Base-by-base conservation (phyloP, 2,888 invertebrate genomes). In the Papilio demoleus region DNA sequence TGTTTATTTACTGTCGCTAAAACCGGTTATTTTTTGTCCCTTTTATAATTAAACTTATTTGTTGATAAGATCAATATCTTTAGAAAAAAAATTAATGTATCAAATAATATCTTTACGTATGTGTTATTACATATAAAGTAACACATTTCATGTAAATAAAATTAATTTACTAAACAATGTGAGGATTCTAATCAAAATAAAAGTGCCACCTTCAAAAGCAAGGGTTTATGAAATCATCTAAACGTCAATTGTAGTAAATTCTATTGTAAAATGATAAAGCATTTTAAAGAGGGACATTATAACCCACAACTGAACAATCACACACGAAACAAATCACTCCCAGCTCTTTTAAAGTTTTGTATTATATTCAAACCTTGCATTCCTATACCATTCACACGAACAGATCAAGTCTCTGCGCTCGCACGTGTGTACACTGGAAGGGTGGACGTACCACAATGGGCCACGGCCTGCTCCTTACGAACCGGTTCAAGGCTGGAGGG, bases 401-500 rank as follows among this genome's bases (percentile, higher is more conserved):
- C 73, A 76, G 73, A 76, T 74, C 72, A 72, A 81, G 81, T 82
- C 79, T 79, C 76, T 79, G 77, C 76, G 77, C 70, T 82, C 86
- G 89, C 90, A 90, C 90, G 90, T 91, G 90, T 88, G 81, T 77
- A 75, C 77, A 79, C 68, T 79, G 80, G 42, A 74, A 79, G 85
- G 84, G 83, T 56, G 61, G 42, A 62, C 67, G 47, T 53, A 36
- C 38, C 38, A 53, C 34, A 65, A 87, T 86, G 83, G 78, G 76
- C 75, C 75, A 76, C 74, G 77, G 74, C 76, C 74, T 78, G 77
- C 71, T 73, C 71, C 74, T 71, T 74, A 70, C 66, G 74, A 77
- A 81, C 81, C 80, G 79, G 81, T 81, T 76, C 77, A 77, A 79
- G 79, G 80, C 72, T 78, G 70, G 76, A 73, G 74, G 74, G 75